Conservation (phyloP, 2,797 vertebrate species). For the Arctocebus calabarensis region DNA sequence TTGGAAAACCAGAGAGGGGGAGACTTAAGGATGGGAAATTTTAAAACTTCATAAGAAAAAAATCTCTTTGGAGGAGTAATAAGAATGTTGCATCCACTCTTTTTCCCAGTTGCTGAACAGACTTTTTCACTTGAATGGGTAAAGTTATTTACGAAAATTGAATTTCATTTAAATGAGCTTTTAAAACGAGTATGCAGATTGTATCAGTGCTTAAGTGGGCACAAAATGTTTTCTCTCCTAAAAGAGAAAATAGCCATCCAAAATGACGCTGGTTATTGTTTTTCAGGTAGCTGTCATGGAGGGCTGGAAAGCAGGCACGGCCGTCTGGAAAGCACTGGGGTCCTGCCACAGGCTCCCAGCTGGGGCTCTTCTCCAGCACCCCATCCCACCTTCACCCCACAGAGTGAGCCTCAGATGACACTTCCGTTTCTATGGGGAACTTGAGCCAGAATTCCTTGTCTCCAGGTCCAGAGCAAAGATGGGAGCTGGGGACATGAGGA, state of each 20-base stretch:
- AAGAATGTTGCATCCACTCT: neutral
- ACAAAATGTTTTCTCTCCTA: neutral
- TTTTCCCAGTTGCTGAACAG: neutral
- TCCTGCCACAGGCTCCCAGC: neutral
- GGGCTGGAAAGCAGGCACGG: neutral
- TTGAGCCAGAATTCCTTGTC: neutral
- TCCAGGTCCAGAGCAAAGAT: neutral
- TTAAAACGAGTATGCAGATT: neutral
- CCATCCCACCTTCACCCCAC: neutral
- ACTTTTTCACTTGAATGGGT: neutral
- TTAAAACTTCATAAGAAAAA: neutral
- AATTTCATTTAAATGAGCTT: neutral
- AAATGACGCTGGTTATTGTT: neutral
- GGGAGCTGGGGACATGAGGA: neutral
- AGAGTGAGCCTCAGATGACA: rapidly evolving
- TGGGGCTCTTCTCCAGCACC: neutral
- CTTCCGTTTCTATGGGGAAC: neutral
- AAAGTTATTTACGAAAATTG: neutral
- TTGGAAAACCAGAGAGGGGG: neutral
- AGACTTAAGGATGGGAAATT: neutral
- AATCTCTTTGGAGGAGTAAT: neutral
- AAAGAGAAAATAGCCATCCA: neutral
- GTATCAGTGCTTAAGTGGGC: neutral
- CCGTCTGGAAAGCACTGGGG: neutral
- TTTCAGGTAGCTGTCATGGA: neutral